Evolutionary conservation across 2,888 invertebrate genomes (phyloP), one percentile per base, ranked within the genome.

Genomic region (Poecilobothrus nobilitatus): DNA sequence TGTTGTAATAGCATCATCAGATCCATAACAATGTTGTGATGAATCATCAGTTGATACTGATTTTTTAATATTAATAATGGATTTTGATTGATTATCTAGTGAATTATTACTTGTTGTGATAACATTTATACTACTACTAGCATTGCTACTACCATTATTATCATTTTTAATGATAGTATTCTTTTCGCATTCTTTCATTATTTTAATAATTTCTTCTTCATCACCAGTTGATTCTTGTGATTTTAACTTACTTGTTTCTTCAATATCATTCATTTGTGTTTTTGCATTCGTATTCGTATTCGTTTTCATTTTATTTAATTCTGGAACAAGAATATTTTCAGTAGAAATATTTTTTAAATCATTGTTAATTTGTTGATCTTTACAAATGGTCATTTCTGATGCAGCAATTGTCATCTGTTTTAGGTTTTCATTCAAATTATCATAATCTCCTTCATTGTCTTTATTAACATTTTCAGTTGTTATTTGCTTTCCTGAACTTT

Each of bases 371-470:
- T 68, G 70, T 61, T 68, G 69, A 67, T 71, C 70, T 71, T 73
- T 73, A 74, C 72, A 73, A 71, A 70, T 63, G 67, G 68, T 68
- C 64, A 67, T n/a, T 10, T 44, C 53, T 2, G 44, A 27, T 33
- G 53, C 53, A n/a, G 53, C 53, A 18, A 53, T 53, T 53, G 53
- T 53, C 53, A 53, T 53, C 78, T 77, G 74, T 80, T 79, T 41
- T 71, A 68, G 70, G 70, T 64, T 71, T 73, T 68, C 10, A 27
- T 73, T 74, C 44, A 81, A 74, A 68, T 83, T 82, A 73, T 83
- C 84, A 75, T 84, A 84, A 69, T 83, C 82, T 70, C 78, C 77
- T 18, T 73, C 73, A 61, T 75, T 76, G n/a, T 72, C 82, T 75
- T 69, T 77, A 77, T 9, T 78, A 76, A 72, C 78, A 72, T 74